These are phyloP conservation scores for Capitulum mitella DNA, from an alignment of 2,888 invertebrate genomes.

Conservation along the genomic window DNA sequence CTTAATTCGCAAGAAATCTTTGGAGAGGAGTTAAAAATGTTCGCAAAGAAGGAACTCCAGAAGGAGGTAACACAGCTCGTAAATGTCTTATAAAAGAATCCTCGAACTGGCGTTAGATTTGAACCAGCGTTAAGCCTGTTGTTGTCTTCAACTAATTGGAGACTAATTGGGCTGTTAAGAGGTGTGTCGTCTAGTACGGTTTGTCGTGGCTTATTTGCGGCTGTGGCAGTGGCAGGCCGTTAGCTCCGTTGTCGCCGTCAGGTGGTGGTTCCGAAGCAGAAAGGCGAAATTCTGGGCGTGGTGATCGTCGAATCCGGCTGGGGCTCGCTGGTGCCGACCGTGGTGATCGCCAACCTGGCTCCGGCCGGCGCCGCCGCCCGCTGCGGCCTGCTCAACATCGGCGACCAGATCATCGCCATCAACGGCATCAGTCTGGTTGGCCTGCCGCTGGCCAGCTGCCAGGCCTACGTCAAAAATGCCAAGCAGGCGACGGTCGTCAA, in stretches of 20 bases:
- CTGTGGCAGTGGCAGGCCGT: no score
- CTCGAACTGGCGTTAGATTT: no score
- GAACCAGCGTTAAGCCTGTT: no score
- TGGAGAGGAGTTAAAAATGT: slow-evolving; percentile 97
- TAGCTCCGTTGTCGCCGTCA: slow-evolving; percentile 44
- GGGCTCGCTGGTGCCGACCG: slow-evolving; percentile 99
- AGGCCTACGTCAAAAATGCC: slow-evolving; percentile 93
- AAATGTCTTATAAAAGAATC: no score
- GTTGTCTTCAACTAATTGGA: no score
- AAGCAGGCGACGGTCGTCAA: slow-evolving; percentile 98
- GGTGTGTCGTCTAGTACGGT: no score
- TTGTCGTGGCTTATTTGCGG: no score
- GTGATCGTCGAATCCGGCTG: slow-evolving; percentile 99
- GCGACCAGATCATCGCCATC: slow-evolving; percentile 98
- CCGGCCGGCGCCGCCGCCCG: slow-evolving; percentile 95
- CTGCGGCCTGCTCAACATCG: slow-evolving; percentile 97
- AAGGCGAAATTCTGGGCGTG: slow-evolving; percentile 95
- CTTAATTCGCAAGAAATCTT: slow-evolving; percentile 99
- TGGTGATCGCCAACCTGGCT: slow-evolving; percentile 96
- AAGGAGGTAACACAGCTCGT: slow-evolving; percentile 72
- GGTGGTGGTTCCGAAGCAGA: slow-evolving; percentile 97
- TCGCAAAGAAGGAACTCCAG: slow-evolving; percentile 96
- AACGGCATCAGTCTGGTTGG: slow-evolving; percentile 98
- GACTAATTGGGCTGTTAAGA: no score
- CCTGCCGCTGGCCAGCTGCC: slow-evolving; percentile 93